Evolutionary conservation across 2,797 vertebrate species (phyloP).

Genomic region (Philypnodon macrostomus): DNA sequence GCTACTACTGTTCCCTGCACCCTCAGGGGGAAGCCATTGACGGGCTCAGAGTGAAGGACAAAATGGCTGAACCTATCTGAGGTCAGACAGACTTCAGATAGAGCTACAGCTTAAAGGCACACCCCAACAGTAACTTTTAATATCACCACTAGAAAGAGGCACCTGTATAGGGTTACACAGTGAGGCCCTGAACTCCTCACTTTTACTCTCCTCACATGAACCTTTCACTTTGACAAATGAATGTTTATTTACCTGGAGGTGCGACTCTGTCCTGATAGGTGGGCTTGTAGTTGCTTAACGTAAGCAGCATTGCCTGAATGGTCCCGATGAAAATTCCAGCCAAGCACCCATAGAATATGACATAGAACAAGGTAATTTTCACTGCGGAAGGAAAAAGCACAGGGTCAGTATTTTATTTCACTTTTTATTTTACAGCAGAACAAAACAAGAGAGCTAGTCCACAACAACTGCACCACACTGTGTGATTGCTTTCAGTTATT

Average conservation of each 20-base stretch:
- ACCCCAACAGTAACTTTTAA: conserved; percentile 30
- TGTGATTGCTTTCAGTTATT: conserved; percentile 12
- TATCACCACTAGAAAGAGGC: conserved; percentile 13
- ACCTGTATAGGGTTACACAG: background rate
- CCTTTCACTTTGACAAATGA: background rate
- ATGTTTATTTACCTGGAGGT: conserved; percentile 88
- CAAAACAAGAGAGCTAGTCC: background rate
- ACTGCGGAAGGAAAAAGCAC: conserved; percentile 70
- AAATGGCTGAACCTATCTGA: conserved; percentile 76
- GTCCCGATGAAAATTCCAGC: conserved; percentile 97
- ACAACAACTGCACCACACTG: background rate
- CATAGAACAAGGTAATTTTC: conserved; percentile 95
- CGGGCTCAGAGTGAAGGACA: conserved; percentile 73
- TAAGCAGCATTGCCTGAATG: conserved; percentile 95
- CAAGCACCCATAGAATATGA: conserved; percentile 97
- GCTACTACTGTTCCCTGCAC: conserved; percentile 34
- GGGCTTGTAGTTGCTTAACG: conserved; percentile 88
- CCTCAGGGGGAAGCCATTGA: conserved; percentile 52
- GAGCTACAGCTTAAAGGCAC: conserved; percentile 50
- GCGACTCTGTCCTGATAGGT: conserved; percentile 97
- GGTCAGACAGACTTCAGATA: conserved; percentile 64
- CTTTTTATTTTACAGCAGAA: background rate
- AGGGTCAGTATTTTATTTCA: conserved; percentile 6
- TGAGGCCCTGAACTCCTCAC: background rate
- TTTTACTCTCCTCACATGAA: background rate